phyloP scores from a whole-genome alignment of 2,888 invertebrate genomes.

The Plusia festucae region DNA sequence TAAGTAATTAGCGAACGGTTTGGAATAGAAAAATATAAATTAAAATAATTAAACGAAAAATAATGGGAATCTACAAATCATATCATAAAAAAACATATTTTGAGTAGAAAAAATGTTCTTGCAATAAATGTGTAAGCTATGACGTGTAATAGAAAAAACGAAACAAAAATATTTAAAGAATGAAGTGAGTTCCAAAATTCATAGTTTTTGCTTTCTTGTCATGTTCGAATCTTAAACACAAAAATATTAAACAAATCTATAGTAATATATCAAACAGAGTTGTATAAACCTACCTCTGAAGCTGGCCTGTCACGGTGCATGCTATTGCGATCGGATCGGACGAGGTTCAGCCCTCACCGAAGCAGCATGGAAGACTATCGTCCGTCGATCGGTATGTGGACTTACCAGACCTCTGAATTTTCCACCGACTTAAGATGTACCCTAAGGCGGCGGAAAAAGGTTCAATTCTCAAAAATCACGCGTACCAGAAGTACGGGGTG shows the following conservation, averaged over 20 bases:
- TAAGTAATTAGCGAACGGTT: neutral
- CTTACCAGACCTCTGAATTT: no score
- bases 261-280: conserved; percentile 21
- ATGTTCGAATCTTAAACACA: neutral
- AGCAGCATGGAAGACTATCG: no score
- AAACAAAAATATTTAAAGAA: neutral
- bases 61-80: neutral
- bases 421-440: no score
- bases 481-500: no score
- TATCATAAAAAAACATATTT: conserved; percentile 1
- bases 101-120: neutral
- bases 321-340: no score
- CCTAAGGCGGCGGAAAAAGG: no score
- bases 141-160: neutral
- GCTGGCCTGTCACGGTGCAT: no score
- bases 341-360: no score
- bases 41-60: neutral
- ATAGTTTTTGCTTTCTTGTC: neutral
- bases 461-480: no score
- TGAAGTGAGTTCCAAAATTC: neutral
- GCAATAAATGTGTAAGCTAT: neutral
- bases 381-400: no score
- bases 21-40: neutral
- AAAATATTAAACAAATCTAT: neutral
- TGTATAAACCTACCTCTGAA: conserved; percentile 23